Evolutionary conservation across 2,888 invertebrate genomes (phyloP), one percentile per base, ranked within the genome.

Genomic region (Tethea ocularis): DNA sequence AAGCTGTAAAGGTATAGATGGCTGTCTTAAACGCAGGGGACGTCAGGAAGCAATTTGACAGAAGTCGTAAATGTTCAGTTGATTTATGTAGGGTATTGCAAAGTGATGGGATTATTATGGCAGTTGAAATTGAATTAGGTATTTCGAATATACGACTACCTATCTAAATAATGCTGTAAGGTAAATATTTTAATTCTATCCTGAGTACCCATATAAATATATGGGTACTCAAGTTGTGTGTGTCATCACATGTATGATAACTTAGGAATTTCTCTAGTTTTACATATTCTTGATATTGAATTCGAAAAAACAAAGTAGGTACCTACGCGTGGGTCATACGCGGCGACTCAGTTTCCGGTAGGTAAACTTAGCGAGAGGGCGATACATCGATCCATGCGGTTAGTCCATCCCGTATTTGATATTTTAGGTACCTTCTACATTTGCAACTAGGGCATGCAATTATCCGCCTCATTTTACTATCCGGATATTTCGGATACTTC

Each of bases 311-410:
- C n/a, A n/a, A n/a, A n/a, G n/a, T 64, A 38, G 24, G 69, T 72
- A 72, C 75, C 71, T n/a, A n/a, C n/a, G n/a, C n/a, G n/a, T n/a
- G n/a, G n/a, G n/a, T n/a, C n/a, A n/a, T n/a, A 72, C 72, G 72
- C 74, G 75, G 80, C 70, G 74, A 77, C 72, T 78, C 66, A 66
- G 76, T 82, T 83, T 85, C 85, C 85, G 82, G 77, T 78, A 78
- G 77, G 80, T 82, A 81, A 79, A 79, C 62, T 65, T 60, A 61
- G 69, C 68, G 57, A 74, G 78, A 74, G 81, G 78, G 78, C 70
- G 81, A 71, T 70, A 51, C 63, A 79, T 80, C 77, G 81, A 79
- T 78, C 78, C 68, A 61, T 60, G 64, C 59, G 61, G 64, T 63
- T 52, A 57, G 63, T 59, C 61, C 24, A 17, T 33, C 23, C 36